Evolutionary conservation across 2,888 invertebrate genomes (phyloP).

Genomic region (Girardia tigrina): DNA sequence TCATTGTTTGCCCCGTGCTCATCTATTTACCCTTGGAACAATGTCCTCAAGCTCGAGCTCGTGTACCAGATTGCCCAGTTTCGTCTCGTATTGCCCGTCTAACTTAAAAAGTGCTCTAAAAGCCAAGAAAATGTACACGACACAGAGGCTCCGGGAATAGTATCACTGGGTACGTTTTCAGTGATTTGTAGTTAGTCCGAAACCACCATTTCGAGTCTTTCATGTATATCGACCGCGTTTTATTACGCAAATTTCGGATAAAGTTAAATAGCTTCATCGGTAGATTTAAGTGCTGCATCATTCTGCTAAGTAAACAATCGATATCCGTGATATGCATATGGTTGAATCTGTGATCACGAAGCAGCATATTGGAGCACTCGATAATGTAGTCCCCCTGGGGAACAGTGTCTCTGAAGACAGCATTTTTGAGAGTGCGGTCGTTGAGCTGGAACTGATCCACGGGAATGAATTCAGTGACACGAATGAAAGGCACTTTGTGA

Average conservation of each 20-base stretch:
- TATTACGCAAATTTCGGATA: neutral
- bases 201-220: neutral
- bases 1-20: slow-evolving; percentile 40
- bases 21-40: slow-evolving; percentile 24
- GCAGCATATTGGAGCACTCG: neutral
- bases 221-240: neutral
- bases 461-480: neutral
- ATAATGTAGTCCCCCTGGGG: neutral
- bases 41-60: neutral
- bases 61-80: neutral
- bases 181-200: neutral
- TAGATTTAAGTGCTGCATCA: neutral
- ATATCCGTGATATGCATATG: neutral
- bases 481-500: neutral
- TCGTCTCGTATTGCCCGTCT: neutral
- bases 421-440: neutral
- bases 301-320: neutral
- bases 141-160: neutral
- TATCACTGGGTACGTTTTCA: neutral
- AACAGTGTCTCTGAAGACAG: neutral
- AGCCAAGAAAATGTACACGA: neutral
- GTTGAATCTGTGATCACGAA: neutral
- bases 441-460: neutral
- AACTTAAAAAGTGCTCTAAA: neutral
- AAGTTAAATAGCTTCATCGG: neutral